These are phyloP conservation scores for Oeneis ivallda DNA, from an alignment of 2,888 invertebrate genomes.

Conservation along the genomic window DNA sequence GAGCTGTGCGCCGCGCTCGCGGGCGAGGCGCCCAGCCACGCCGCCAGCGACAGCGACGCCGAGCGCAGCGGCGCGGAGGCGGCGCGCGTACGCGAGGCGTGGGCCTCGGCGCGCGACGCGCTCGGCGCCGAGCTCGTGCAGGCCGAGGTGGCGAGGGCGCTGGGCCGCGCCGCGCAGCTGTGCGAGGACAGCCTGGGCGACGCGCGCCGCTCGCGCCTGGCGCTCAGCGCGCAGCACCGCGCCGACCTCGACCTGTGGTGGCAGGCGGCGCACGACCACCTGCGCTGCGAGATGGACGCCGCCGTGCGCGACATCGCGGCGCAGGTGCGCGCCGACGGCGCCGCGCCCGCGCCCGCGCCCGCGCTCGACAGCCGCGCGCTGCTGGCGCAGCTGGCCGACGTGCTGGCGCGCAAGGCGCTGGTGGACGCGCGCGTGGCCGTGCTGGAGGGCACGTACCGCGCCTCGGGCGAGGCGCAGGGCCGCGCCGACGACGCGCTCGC, in stretches of 20 bases:
- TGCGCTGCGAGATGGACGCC: constrained; percentile 87
- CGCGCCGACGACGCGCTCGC: constrained; percentile 65
- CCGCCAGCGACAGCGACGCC: constrained; percentile 72
- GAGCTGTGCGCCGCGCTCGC: constrained; percentile 87
- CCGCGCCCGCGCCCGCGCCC: constrained; percentile 62
- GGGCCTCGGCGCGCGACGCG: constrained; percentile 88
- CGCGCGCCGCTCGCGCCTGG: constrained; percentile 81
- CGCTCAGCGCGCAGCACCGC: constrained; percentile 85
- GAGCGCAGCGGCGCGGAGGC: constrained; percentile 79
- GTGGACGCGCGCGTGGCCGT: constrained; percentile 89
- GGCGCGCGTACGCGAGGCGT: constrained; percentile 87
- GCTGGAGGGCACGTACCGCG: constrained; percentile 81
- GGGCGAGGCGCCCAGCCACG: constrained; percentile 83
- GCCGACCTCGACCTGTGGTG: constrained; percentile 88
- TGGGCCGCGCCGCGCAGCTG: constrained; percentile 85
- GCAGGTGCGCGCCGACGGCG: constrained; percentile 84
- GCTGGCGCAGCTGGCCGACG: constrained; percentile 85
- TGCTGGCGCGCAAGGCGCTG: constrained; percentile 87
- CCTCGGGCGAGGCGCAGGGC: constrained; percentile 51
- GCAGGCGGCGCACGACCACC: constrained; percentile 86
- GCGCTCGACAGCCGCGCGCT: constrained; percentile 51
- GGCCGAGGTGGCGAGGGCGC: constrained; percentile 88
- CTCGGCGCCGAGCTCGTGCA: constrained; percentile 89
- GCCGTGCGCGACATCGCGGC: constrained; percentile 85
- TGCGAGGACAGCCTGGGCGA: constrained; percentile 84